Evolutionary conservation across 30 jellyfish, hydroid and myxozoan species (phyloP).

Genomic region (Aurelia aurita): DNA sequence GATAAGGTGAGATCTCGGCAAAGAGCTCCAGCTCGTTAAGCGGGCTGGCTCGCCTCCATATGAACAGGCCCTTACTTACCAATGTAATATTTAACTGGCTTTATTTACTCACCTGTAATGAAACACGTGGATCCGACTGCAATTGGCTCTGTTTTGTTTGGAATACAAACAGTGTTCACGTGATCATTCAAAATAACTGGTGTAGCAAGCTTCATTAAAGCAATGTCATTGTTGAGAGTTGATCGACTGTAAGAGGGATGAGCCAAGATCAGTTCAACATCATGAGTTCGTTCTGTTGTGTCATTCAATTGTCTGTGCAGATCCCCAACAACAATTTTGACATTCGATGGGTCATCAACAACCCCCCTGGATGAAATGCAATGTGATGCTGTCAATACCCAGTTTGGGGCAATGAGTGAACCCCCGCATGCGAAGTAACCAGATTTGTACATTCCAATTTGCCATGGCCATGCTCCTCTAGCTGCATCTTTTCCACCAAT

Average conservation of each 20-base stretch:
- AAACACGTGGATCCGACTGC: slow-evolving; percentile 57
- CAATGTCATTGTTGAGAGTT: slow-evolving; percentile 54
- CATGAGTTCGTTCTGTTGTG: slow-evolving; percentile 22
- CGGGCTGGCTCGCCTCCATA: no score
- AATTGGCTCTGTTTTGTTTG: slow-evolving; percentile 28
- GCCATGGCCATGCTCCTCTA: slow-evolving; percentile 86
- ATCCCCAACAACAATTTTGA: slow-evolving; percentile 49
- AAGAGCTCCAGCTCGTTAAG: no score
- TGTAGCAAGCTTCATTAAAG: slow-evolving; percentile 44
- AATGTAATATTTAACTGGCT: no score
- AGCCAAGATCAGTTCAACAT: slow-evolving; percentile 3
- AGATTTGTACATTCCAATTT: slow-evolving; percentile 21
- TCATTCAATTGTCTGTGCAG: slow-evolving; percentile 17
- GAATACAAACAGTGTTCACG: slow-evolving; percentile 72
- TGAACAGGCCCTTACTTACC: no score
- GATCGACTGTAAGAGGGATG: slow-evolving; percentile 20
- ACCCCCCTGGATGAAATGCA: slow-evolving; percentile 33
- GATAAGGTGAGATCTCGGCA: no score
- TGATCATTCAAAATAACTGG: slow-evolving; percentile 66
- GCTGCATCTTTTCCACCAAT: slow-evolving; percentile 71
- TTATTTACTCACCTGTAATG: slow-evolving; percentile 62
- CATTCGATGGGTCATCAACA: not conserved
- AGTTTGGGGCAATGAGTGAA: slow-evolving; percentile 61
- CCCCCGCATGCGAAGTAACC: slow-evolving; percentile 60
- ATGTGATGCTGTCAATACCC: slow-evolving; percentile 78